These are phyloP conservation scores for Drosophila bocqueti DNA, from an alignment of 1,140 invertebrate species.

Conservation along the genomic window DNA sequence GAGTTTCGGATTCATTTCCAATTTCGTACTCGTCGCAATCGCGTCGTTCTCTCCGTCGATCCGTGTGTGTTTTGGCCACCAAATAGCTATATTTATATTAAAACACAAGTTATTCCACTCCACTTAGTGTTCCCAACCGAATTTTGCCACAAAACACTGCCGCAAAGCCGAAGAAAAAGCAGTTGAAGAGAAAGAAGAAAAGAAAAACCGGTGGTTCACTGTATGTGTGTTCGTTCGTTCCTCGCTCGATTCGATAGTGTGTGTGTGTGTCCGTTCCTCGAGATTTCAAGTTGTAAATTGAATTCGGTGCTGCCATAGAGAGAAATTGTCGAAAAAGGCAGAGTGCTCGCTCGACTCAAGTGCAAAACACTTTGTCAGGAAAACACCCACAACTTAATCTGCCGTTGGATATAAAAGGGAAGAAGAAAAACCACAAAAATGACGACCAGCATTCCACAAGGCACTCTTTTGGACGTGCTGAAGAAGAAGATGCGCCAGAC, in stretches of 20 bases:
- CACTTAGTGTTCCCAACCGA: conserved; percentile 13
- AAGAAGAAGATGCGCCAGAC: conserved; percentile 99
- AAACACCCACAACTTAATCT: conserved; percentile 75
- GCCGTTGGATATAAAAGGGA: conserved; percentile 53
- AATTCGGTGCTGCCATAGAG: conserved; percentile 65
- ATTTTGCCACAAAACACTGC: conserved; percentile 48
- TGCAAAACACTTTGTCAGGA: conserved; percentile 57
- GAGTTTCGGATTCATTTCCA: conserved; percentile 72
- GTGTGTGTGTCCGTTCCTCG: conserved; percentile 52
- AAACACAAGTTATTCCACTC: conserved; percentile 20
- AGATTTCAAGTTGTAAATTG: conserved; percentile 68
- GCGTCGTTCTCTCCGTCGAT: conserved; percentile 59
- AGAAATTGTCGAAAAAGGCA: conserved; percentile 60
- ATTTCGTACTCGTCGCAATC: conserved; percentile 72
- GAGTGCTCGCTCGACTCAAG: conserved; percentile 64
- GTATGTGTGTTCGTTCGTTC: conserved; percentile 58
- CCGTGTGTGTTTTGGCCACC: conserved; percentile 55
- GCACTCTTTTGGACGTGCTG: conserved; percentile 96
- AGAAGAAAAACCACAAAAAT: conserved; percentile 87
- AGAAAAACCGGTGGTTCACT: conserved; percentile 81
- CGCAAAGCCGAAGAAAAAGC: conserved; percentile 56
- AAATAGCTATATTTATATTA: conserved; percentile 55
- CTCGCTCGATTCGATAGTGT: conserved; percentile 56
- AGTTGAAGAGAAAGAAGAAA: conserved; percentile 67
- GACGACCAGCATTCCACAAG: conserved; percentile 94